Evolutionary conservation across 2,888 invertebrate genomes (phyloP), one percentile per base, ranked within the genome.

Genomic region (Sylvicola fuscatus): DNA sequence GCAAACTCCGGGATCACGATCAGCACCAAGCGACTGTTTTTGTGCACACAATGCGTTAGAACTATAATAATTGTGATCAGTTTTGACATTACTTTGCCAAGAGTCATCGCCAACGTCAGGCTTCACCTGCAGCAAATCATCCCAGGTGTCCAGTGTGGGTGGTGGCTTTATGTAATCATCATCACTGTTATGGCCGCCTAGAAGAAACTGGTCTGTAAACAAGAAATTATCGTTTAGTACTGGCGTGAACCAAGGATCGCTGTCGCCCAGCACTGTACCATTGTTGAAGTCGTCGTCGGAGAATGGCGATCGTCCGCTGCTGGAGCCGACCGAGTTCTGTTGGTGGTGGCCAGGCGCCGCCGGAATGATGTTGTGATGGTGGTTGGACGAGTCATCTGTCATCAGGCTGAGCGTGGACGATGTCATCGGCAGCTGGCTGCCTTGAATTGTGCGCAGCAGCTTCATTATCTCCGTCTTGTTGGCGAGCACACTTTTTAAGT

Each of bases 381-480:
- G 14, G 7, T 34, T 26, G 5, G 7, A 27, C 5, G 26, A 5
- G 3, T 4, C 26, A 14, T 32, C 14, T 16, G 14, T 32, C 13
- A 4, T 36, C 32, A 12, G 31, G 26, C 10, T 32, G 32, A 21
- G 32, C 14, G 5, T 10, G 10, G 39, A 34, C 36, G 37, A 36
- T 28, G 34, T 37, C 2, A 38, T 30, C n/a, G 35, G 36, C 16
- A 34, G 27, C 10, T 28, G 13, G 27, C 30, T 34, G n/a, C 26
- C 13, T 32, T 47, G 48, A 37, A 70, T 58, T 2, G 58, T 56
- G 40, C 56, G 57, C n/a, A 69, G 47, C 12, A 70, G 48, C 15
- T 50, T 54, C 5, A 63, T 52, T 16, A 70, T 65, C 39, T 61
- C 61, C 3, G 61, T 56, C 41, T 60, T 62, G 45, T 70, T 72